Evolutionary conservation across 2,113 vertebrate species (phyloP), one percentile per base, ranked within the genome.

Genomic region (Pterophyllum scalare): DNA sequence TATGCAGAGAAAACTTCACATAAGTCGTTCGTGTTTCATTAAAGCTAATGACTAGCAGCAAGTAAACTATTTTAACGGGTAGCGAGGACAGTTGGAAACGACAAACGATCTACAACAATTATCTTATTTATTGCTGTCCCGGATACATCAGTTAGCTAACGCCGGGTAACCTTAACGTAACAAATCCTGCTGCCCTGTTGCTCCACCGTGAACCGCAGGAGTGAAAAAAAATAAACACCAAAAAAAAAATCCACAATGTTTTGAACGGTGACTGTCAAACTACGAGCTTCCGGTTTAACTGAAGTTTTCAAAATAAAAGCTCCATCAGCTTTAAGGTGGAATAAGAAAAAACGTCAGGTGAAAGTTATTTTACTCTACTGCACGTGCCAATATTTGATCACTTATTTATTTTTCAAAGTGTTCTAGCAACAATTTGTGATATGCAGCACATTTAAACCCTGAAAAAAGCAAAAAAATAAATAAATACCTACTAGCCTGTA

Each of bases 301-400:
- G 3, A 19, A 4, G 24, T 10, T 56, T 93, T 80, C 91, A 91
- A 83, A 93, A 87, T 91, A 92, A 93, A 87, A 81, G 75, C 20
- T 80, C 12, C 11, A 12, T 3, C 13, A 43, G 8, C 33, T 59
- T 43, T 58, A 61, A 38, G 9, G 2, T 6, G 17, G 10, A n/a
- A 31, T 52, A 11, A 0, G 2, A 70, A 70, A 28, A 49, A 49
- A 4, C 4, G 2, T 43, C 2, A 7, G 15, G 10, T 70, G 40
- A 70, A 70, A 28, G 65, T 17, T 10, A 52, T 31, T 31, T 46
- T 72, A 72, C 24, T 31, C 43, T 6, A 28, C 2, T n/a, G 46
- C 67, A 54, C 26, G 46, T 72, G 46, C 1, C 26, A 54, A 11
- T 72, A 54, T 54, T 31, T 33, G 52, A 72, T 72, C 19, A 10